A percentile compares a stretch with the other conserved stretches of the same genome.
Conservation (phyloP, 2,113 vertebrate genomes). For the Gobiocypris rarus region DNA sequence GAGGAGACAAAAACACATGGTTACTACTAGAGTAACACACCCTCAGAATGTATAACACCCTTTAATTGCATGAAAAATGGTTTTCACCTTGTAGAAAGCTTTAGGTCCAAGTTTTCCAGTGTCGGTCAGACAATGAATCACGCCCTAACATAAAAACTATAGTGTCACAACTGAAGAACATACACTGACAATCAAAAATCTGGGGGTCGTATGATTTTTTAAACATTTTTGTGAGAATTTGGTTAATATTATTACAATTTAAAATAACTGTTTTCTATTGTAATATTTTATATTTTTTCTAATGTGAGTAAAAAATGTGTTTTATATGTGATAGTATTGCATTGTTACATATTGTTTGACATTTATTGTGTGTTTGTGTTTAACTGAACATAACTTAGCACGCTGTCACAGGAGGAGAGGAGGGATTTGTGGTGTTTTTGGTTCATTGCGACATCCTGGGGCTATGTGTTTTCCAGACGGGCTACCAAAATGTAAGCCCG, state of each 20-base stretch:
- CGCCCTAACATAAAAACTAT: conserved; percentile 71
- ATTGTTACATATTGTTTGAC: too few relatives aligned
- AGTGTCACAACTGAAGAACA: conserved; percentile 38
- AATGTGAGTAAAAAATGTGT: too few relatives aligned
- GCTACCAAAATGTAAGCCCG: too few relatives aligned
- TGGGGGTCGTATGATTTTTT: background rate
- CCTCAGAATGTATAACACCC: background rate
- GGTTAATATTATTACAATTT: background rate
- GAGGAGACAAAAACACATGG: conserved; percentile 43
- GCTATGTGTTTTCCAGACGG: too few relatives aligned
- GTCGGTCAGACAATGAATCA: conserved; percentile 80
- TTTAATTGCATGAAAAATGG: background rate
- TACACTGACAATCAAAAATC: background rate
- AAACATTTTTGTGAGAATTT: too few relatives aligned
- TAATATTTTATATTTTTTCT: background rate
- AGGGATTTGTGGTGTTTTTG: too few relatives aligned
- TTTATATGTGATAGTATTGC: too few relatives aligned
- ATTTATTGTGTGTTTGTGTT: too few relatives aligned
- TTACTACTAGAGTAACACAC: background rate
- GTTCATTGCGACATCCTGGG: too few relatives aligned
- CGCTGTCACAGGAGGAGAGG: too few relatives aligned
- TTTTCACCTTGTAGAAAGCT: conserved; percentile 84
- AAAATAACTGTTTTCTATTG: background rate
- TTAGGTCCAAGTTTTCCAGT: conserved; percentile 79
- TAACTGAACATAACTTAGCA: too few relatives aligned